Evolutionary conservation across 2,113 vertebrate species (phyloP), one percentile per base, ranked within the genome.

Genomic region (Tor tambroides): DNA sequence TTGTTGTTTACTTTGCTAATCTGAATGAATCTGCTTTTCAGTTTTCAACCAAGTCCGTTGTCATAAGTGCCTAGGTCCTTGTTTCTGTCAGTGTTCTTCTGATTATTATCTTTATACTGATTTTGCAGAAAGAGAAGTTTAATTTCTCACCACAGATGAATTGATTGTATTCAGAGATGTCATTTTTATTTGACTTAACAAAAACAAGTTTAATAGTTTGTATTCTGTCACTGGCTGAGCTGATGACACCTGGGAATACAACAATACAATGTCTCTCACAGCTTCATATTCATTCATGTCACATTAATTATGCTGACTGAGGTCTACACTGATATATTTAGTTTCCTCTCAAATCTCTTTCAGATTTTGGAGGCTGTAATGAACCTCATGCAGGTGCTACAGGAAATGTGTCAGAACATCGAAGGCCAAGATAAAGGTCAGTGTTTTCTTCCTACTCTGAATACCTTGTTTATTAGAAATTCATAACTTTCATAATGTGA

Each of bases 371-470:
- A 98, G 89, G 91, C 95, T 10, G 30, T 98, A 90, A 94, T 98
- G 91, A 96, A 97, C 90, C 95, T 98, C 89, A 96, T 99, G 94
- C 96, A 97, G 88, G 92, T 96, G 69, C 95, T 99, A n/a, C 92
- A 97, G 86, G 97, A 96, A 69, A 96, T 95, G 93, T 99, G 98
- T 91, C 96, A 96, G 92, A 93, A 95, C 7, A 94, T 96, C 0
- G 96, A 98, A 82, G 94, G 92, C 89, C 97, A 97, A 6, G 98
- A 98, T 90, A 98, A 98, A 97, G 97, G 98, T 99, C 92, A 41
- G 86, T 32, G 78, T 69, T 17, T 67, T 21, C 21, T 28, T 26
- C 43, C 3, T 1, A 4, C 1, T 3, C 38, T 11, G n/a, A 43
- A 49, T 92, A 96, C 7, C 28, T 67, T 67, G 14, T 67, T 67